Evolutionary conservation across 2,888 invertebrate species (phyloP), one percentile per base, ranked within the genome.

Genomic region (Melitaea athalia): DNA sequence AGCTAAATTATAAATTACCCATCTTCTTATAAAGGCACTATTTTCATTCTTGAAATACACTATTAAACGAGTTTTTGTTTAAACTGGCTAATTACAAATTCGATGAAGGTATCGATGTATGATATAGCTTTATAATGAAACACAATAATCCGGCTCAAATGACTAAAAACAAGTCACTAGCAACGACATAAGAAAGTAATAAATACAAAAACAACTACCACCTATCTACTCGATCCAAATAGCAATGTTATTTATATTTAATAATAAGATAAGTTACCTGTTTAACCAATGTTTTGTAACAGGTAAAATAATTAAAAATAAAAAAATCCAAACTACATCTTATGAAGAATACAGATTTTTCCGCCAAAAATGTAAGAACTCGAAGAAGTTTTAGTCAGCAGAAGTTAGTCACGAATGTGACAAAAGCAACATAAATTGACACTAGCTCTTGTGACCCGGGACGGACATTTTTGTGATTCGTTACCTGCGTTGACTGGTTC

Each of bases 41-140:
- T 72, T 76, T 72, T 73, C 71, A 73, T 74, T 74, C 74, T 73
- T 71, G 55, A 70, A 68, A 72, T 74, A 68, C 53, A 69, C 66
- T 50, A 49, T 55, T 24, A 55, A 60, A 53, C 72, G 17, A 64
- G 68, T 73, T 75, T 72, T 73, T 74, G 68, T 63, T 57, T 15
- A 24, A 33, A 62, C 47, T 55, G 38, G 52, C 53, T 63, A 67
- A 60, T 64, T 68, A 53, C 47, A 60, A 68, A 69, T 65, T 68
- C 62, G 71, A 71, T 66, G 67, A 52, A 71, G 49, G 61, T 61
- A 33, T 60, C 59, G 8, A 53, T 31, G 12, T 33, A 45, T 60
- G 47, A 47, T 61, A 55, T 61, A 47, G 38, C 14, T 61, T 47
- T 63, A 52, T 55, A 42, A 55, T 31, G 45, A 47, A 55, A 61